These are phyloP conservation scores for Cremastinae sp. DNA, from an alignment of 2,888 invertebrate species.

Conservation along the genomic window DNA sequence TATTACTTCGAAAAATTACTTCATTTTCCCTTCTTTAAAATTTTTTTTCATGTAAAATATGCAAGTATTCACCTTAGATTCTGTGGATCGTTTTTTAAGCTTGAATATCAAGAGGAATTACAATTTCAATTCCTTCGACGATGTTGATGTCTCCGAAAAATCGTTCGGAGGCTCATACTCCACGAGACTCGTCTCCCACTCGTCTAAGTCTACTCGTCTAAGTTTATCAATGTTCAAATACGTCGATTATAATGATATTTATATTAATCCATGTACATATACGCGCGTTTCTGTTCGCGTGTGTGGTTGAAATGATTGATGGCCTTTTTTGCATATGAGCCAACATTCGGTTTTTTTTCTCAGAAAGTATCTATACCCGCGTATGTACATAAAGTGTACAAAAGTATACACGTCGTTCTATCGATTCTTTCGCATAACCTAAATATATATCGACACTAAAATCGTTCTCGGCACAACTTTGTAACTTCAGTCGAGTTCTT, in stretches of 20 bases:
- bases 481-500: neutral
- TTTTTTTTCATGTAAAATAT: no score
- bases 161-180: conserved; percentile 32
- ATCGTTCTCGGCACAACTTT: neutral
- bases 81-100: no score
- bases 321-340: conserved; percentile 64
- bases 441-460: conserved; percentile 9
- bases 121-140: no score
- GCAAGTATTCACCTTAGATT: no score
- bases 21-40: no score
- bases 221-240: conserved; percentile 32
- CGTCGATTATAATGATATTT: conserved; percentile 8
- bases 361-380: conserved; percentile 50
- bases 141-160: no score
- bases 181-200: conserved; percentile 13
- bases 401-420: conserved; percentile 35
- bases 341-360: conserved; percentile 59
- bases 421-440: conserved; percentile 35
- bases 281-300: neutral
- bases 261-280: conserved; percentile 29
- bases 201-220: conserved; percentile 29
- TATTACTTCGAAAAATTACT: no score
- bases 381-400: conserved; percentile 28
- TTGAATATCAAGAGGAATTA: no score
- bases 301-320: conserved; percentile 69